A percentile compares a stretch with the other conserved stretches of the same genome.
Evolutionary conservation across 2,113 vertebrate genomes (phyloP).

Genomic region (Macrotis lagotis): DNA sequence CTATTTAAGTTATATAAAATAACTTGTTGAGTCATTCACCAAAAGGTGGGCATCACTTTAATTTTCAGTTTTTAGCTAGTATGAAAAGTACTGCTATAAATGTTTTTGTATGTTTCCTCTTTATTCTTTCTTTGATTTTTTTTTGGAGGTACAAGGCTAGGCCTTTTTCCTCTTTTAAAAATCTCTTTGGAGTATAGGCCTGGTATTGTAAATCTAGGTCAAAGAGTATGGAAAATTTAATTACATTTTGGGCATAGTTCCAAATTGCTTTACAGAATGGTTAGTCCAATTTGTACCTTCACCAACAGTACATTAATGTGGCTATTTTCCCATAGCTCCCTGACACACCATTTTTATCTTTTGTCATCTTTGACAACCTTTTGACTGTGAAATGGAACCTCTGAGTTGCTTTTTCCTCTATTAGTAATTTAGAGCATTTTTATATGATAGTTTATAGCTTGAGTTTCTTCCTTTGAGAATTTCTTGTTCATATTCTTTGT

Average conservation of each 20-base stretch:
- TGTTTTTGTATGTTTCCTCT: not conserved
- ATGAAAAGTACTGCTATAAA: not conserved
- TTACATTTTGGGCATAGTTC: not conserved
- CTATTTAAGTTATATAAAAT: not conserved
- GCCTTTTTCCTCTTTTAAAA: not conserved
- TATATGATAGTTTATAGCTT: not conserved
- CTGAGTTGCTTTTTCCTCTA: not conserved
- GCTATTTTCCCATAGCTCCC: not conserved
- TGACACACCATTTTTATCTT: not conserved
- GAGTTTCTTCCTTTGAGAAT: not conserved
- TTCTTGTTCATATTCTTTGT: not conserved
- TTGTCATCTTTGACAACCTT: not conserved
- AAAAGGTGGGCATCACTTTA: not conserved
- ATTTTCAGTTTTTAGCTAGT: not conserved
- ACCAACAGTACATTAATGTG: not conserved
- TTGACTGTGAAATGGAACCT: not conserved
- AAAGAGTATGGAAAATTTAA: not conserved
- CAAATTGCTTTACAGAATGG: not conserved
- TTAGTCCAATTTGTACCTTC: not conserved
- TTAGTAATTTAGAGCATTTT: not conserved
- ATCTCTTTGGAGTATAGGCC: not conserved
- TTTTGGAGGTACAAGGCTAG: not conserved
- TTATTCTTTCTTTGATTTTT: not conserved
- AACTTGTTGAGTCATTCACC: not conserved
- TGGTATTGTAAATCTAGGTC: not conserved